Base-by-base conservation (phyloP, 1,140 invertebrate species). In the Helicorthomorpha holstii region DNA sequence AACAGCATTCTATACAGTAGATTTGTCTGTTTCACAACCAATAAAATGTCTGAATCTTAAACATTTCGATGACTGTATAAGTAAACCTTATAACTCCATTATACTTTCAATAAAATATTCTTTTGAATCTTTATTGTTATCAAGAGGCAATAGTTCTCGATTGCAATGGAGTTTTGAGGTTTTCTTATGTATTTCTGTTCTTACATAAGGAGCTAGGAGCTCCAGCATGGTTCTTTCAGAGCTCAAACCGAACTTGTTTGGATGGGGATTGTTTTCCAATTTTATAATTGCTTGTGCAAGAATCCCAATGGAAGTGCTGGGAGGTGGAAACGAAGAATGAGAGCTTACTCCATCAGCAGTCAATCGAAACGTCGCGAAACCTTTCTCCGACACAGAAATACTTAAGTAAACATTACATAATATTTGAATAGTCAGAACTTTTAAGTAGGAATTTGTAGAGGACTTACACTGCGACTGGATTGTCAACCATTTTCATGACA, bases 321-420 rank as follows among this genome's bases (percentile, higher is more conserved):
- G 51, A 0, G 66, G 64, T n/a, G 75, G 74, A 57, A 75, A 68
- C 10, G 74, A 76, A 1, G 75, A 74, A 61, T 78, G 75, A n/a
- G 73, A 72, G 29, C 67, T 63, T 19, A 54, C 54, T 22, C 61
- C 64, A 27, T 67, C 59, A 0, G 72, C 69, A 27, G 56, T 63
- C 22, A 77, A 50, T 55, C 71, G 61, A 1, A 77, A 22, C 3
- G 63, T 66, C 10, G 72, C 49, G 46, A 61, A 66, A 14, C 75
- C 75, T 55, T 78, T 78, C 60, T 77, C 75, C 25, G 70, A 59
- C n/a, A 69, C 66, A 38, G 71, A 69, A 52, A 77, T 64, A 26
- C 72, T 73, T 21, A 59, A n/a, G n/a, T n/a, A n/a, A n/a, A n/a
- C n/a, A n/a, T n/a, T n/a, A n/a, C n/a, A n/a, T n/a, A n/a, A n/a